Evolutionary conservation across 2,888 invertebrate species (phyloP).

Genomic region (Hirtodrosophila trivittata): DNA sequence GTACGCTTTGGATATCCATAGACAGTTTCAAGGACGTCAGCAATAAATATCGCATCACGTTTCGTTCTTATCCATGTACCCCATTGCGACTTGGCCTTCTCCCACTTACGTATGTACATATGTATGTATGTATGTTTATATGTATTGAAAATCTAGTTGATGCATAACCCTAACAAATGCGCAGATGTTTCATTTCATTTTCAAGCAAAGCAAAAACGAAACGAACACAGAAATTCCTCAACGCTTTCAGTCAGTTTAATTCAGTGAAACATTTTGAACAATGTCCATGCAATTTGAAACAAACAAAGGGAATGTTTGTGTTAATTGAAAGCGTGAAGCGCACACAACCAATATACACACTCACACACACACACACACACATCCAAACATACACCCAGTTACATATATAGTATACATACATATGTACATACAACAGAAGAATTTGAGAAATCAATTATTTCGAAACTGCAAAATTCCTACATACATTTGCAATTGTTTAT

Average conservation of each 20-base stretch:
- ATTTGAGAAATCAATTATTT: slow-evolving; percentile 78
- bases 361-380: slow-evolving; percentile 13
- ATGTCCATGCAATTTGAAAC: slow-evolving; percentile 78
- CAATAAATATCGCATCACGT: background rate
- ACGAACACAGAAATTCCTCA: slow-evolving; percentile 56
- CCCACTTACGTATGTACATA: slow-evolving; percentile 10
- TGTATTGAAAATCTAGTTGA: slow-evolving; percentile 50
- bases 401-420: slow-evolving; percentile 20
- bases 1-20: no score
- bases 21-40: slow-evolving; percentile 11
- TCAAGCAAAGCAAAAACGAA: slow-evolving; percentile 20
- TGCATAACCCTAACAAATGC: slow-evolving; percentile 74
- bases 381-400: slow-evolving; percentile 12
- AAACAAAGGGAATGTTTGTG: slow-evolving; percentile 78
- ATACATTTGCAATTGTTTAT: slow-evolving; percentile 78
- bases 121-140: slow-evolving; percentile 4
- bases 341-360: slow-evolving; percentile 30
- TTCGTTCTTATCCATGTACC: slow-evolving; percentile 7
- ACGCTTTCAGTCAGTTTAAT: slow-evolving; percentile 58
- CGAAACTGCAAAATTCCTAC: slow-evolving; percentile 79
- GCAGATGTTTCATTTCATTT: slow-evolving; percentile 70
- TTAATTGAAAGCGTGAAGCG: slow-evolving; percentile 78
- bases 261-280: slow-evolving; percentile 74
- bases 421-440: slow-evolving; percentile 53
- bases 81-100: slow-evolving; percentile 23